Conservation (phyloP, 2,113 vertebrate genomes). For the Lichenostomus cassidix region DNA sequence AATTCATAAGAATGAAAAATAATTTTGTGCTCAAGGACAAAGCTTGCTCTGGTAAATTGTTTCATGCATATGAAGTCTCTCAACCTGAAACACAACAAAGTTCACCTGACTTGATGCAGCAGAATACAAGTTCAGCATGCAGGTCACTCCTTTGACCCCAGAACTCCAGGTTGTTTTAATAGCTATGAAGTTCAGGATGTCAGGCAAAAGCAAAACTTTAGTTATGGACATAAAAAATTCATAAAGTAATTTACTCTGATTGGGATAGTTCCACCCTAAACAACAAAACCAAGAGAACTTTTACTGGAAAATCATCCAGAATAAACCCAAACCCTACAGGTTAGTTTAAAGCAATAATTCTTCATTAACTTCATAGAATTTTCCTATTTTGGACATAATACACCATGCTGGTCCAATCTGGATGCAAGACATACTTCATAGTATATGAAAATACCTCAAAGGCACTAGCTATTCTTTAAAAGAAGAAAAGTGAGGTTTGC, state of each 20-base stretch:
- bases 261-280: neutral
- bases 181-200: neutral
- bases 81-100: neutral
- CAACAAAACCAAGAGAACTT: neutral
- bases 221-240: neutral
- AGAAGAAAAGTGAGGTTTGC: neutral
- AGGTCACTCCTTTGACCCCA: neutral
- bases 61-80: neutral
- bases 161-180: neutral
- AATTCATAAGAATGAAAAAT: neutral
- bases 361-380: neutral
- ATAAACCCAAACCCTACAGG: neutral
- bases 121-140: neutral
- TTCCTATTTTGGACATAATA: neutral
- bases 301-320: neutral
- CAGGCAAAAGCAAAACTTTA: neutral
- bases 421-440: neutral
- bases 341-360: neutral
- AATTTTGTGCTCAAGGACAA: neutral
- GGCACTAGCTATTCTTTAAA: neutral
- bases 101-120: neutral
- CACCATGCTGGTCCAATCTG: neutral
- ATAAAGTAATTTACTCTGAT: neutral
- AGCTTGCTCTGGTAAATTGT: neutral
- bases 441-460: neutral